A percentile compares a stretch with the other conserved stretches of the same genome.
These are phyloP conservation scores for Megathymus violae DNA, from an alignment of 1,140 invertebrate species.

Conservation along the genomic window DNA sequence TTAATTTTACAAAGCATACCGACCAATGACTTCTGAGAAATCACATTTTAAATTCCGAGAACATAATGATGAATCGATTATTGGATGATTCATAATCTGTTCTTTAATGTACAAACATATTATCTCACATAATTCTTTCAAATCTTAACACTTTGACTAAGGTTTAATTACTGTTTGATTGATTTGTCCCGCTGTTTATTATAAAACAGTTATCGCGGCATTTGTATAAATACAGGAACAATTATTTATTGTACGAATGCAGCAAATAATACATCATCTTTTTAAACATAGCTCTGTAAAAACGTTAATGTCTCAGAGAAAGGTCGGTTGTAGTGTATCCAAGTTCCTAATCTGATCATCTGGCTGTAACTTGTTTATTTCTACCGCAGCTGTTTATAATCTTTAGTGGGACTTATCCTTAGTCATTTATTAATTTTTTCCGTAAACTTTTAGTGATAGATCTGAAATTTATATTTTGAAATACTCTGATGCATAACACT, in stretches of 20 bases:
- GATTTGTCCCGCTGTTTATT: slow-evolving; percentile 24
- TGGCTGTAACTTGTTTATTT: no score
- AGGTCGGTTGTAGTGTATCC: slow-evolving; percentile 10
- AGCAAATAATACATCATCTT: slow-evolving; percentile 22
- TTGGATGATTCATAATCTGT: no score
- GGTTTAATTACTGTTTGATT: slow-evolving; percentile 30
- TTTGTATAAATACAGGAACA: slow-evolving; percentile 21
- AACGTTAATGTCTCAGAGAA: slow-evolving; percentile 20
- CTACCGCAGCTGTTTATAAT: no score
- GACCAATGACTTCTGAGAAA: not conserved
- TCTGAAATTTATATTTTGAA: no score
- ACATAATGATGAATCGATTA: not conserved
- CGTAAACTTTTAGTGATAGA: no score
- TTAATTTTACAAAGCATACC: slow-evolving; percentile 8
- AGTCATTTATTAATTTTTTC: no score
- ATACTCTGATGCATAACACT: no score
- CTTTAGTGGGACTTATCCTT: no score
- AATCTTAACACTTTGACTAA: slow-evolving; percentile 14
- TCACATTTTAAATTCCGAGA: not conserved
- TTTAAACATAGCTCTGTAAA: slow-evolving; percentile 16
- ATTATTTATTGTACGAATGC: slow-evolving; percentile 22
- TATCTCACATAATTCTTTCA: slow-evolving; percentile 5
- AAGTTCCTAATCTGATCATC: no score
- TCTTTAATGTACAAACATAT: not conserved
- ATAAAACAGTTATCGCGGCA: slow-evolving; percentile 30